Base-by-base conservation (phyloP, 2,113 vertebrate genomes). In the Zosterops japonicus region DNA sequence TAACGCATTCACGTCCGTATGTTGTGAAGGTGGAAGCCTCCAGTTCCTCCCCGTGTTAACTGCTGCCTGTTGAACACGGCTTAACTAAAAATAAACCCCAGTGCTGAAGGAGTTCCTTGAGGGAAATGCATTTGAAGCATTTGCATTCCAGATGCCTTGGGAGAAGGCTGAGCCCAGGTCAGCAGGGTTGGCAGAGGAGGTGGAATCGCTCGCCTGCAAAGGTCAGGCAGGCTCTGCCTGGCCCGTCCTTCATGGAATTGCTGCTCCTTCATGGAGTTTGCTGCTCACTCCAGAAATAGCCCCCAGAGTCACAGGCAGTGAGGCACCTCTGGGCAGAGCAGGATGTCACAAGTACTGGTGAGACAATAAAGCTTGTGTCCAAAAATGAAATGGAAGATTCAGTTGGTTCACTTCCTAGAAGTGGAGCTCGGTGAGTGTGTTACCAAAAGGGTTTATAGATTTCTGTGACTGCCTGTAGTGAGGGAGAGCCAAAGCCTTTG, bases 211-310 rank as follows among this genome's bases (percentile, higher is more conserved):
- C 47, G 7, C 16, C 68, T 3, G 0, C 75, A 95, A 86, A 83
- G 93, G 87, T 94, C 89, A 69, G 6, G 22, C 42, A 10, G 65
- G 24, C 63, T 82, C 76, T 95, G 92, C 88, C 52, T 20, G 5
- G 18, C 46, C 27, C 14, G 5, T 16, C 35, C 87, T 92, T 55
- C 84, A 25, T 24, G 78, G 94, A 79, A 76, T 52, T 85, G 86
- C 91, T 60, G 0, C 60, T 68, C 49, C 57, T 33, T 1, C 79
- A 33, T 31, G 77, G 94, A 56, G 59, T 17, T 17, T 82, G 85
- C 92, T 69, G 1, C 65, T 69, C 12, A 4, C 79, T 95, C 89
- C 89, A 83, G 80, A 94, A 96, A 95, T 75, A 94, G 80, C 83
- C 79, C 6, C 3, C 5, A 14, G 88, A 47, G 61, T 69, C 44